Evolutionary conservation across 2,888 invertebrate genomes (phyloP).

Genomic region (Homarus gammarus): DNA sequence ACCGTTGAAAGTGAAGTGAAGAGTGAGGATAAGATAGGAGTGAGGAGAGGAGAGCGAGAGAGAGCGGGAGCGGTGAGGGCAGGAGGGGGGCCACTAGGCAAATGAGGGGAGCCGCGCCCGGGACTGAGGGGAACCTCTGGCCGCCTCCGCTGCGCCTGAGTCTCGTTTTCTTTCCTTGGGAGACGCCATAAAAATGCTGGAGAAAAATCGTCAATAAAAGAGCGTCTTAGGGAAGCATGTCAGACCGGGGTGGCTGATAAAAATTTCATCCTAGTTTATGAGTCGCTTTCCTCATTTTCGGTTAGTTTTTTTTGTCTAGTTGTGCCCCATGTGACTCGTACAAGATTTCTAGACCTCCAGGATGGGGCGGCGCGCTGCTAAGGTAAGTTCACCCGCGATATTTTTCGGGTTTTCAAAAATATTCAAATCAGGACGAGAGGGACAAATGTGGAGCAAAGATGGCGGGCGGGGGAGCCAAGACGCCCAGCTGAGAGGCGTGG

Average conservation of each 20-base stretch:
- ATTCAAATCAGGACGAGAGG: slow-evolving; percentile 72
- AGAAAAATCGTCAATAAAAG: slow-evolving; percentile 74
- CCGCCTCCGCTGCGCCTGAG: slow-evolving; percentile 57
- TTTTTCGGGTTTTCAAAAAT: slow-evolving; percentile 69
- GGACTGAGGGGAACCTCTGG: slow-evolving; percentile 42
- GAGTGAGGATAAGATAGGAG: not conserved
- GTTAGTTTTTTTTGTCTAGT: slow-evolving; percentile 55
- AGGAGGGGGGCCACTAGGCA: slow-evolving; percentile 47
- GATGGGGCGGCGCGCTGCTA: slow-evolving; percentile 45
- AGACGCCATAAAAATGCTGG: slow-evolving; percentile 73
- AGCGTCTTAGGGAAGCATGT: slow-evolving; percentile 73
- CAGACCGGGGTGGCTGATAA: slow-evolving; percentile 72
- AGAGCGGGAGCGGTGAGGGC: slow-evolving; percentile 6
- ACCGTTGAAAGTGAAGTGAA: not conserved
- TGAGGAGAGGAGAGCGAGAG: slow-evolving; percentile 20
- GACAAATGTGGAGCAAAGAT: slow-evolving; percentile 71
- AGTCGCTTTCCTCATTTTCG: slow-evolving; percentile 60
- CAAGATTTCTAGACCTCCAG: slow-evolving; percentile 43
- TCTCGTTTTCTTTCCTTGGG: slow-evolving; percentile 71
- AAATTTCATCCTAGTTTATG: slow-evolving; percentile 72
- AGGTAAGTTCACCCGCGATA: slow-evolving; percentile 61
- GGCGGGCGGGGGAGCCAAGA: slow-evolving; percentile 66
- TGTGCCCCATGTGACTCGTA: slow-evolving; percentile 49
- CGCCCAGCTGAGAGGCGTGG: slow-evolving; percentile 68
- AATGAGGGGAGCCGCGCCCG: slow-evolving; percentile 50